A percentile compares a stretch with the other conserved stretches of the same genome.
Conservation (phyloP, 2,113 vertebrate species). For the Halcyon senegalensis region DNA sequence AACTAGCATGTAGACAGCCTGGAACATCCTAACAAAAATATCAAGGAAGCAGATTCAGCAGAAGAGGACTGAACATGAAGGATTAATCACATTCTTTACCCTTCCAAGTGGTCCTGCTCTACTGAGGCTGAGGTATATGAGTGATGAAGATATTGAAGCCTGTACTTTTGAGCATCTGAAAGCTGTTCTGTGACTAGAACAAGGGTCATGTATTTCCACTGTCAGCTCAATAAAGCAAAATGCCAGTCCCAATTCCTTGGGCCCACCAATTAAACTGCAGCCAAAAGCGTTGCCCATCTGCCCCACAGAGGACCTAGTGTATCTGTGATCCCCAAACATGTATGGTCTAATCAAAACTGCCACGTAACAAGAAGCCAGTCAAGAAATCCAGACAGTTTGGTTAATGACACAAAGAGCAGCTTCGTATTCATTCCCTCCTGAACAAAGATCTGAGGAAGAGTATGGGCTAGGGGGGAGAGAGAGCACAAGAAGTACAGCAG, state of each 20-base stretch:
- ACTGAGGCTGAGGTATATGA: neutral
- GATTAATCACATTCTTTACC: neutral
- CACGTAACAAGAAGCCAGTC: slow-evolving; percentile 17
- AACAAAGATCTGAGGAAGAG: slow-evolving; percentile 39
- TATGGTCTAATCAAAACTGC: slow-evolving; percentile 38
- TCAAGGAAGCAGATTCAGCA: neutral
- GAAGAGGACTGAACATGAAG: neutral
- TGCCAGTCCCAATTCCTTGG: neutral
- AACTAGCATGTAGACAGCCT: neutral
- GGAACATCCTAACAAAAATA: neutral
- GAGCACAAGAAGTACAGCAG: neutral
- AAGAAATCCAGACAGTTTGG: slow-evolving; percentile 47
- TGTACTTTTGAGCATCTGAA: neutral
- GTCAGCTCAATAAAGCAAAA: slow-evolving; percentile 5
- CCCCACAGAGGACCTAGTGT: slow-evolving; percentile 4
- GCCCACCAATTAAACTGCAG: neutral
- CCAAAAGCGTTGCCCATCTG: neutral
- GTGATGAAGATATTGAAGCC: neutral
- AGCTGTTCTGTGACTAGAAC: neutral
- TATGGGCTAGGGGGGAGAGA: neutral
- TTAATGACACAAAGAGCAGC: slow-evolving; percentile 37
- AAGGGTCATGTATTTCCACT: slow-evolving; percentile 9
- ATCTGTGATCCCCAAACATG: neutral
- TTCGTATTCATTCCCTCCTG: neutral
- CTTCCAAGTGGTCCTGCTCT: neutral